phyloP scores from a whole-genome alignment of 2,797 vertebrate genomes.

The Fringilla coelebs region DNA sequence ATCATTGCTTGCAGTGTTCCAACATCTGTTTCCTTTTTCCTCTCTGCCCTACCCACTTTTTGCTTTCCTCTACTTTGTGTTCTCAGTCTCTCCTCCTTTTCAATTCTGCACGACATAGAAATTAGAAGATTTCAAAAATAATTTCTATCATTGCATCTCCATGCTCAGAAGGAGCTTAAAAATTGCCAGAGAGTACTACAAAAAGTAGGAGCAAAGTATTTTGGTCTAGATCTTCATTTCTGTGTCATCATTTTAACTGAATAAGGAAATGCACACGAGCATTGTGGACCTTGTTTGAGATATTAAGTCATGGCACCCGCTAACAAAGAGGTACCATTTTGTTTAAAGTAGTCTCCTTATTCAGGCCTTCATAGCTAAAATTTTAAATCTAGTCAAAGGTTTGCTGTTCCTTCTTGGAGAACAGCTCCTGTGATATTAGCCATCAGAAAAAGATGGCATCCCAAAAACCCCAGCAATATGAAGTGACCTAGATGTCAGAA shows the following conservation, averaged over 20 bases:
- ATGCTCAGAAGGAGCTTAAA: background rate
- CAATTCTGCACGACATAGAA: background rate
- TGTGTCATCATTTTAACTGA: background rate
- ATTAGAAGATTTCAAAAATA: background rate
- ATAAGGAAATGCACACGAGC: background rate
- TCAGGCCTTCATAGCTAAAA: background rate
- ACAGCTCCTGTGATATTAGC: background rate
- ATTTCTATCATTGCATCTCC: background rate
- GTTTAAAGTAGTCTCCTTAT: background rate
- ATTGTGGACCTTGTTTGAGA: background rate
- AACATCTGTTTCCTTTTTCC: slow-evolving; percentile 49
- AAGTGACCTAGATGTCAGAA: background rate
- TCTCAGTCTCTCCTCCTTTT: background rate
- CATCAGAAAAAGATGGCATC: background rate
- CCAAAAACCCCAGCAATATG: background rate
- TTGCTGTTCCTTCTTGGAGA: background rate
- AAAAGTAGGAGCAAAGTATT: background rate
- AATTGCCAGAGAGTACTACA: background rate
- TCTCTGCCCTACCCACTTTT: background rate
- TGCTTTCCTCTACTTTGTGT: background rate
- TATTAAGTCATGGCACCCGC: background rate
- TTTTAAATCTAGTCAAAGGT: background rate
- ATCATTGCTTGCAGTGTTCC: background rate
- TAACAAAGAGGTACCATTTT: background rate
- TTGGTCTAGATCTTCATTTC: background rate